These are phyloP conservation scores for Aplochiton taeniatus DNA, from an alignment of 2,797 vertebrate species.

Conservation along the genomic window DNA sequence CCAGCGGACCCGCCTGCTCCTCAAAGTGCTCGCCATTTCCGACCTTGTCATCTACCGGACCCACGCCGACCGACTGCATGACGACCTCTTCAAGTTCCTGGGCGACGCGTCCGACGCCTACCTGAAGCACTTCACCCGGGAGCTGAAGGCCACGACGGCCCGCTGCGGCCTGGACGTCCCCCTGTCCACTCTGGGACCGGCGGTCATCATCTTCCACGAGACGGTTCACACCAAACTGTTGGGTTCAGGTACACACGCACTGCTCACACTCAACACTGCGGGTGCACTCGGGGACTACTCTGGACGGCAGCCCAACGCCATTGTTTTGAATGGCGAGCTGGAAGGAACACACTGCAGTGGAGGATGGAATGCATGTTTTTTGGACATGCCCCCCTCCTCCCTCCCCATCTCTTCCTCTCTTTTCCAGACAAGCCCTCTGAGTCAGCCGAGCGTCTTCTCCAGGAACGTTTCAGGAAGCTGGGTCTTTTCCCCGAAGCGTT, in stretches of 20 bases:
- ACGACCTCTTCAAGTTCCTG: constrained; percentile 98
- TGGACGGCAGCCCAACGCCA: constrained; percentile 82
- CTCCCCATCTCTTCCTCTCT: not conserved
- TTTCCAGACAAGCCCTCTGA: constrained; percentile 86
- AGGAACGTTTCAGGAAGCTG: constrained; percentile 95
- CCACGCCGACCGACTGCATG: constrained; percentile 95
- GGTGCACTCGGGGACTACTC: constrained; percentile 12
- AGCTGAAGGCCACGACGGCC: constrained; percentile 94
- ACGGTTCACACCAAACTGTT: constrained; percentile 96
- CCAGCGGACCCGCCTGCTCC: constrained; percentile 92
- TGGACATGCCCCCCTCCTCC: not conserved
- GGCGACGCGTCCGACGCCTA: constrained; percentile 98
- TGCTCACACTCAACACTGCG: not conserved
- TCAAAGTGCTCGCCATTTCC: constrained; percentile 96
- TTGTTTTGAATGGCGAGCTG: constrained; percentile 78
- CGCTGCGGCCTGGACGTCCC: constrained; percentile 97
- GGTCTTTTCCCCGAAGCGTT: constrained; percentile 95
- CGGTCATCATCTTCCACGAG: constrained; percentile 98
- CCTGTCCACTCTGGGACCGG: constrained; percentile 93
- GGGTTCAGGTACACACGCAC: constrained; percentile 86
- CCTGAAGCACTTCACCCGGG: constrained; percentile 95
- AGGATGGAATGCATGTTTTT: too few species aligned
- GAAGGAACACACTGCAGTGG: too few species aligned
- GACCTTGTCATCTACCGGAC: constrained; percentile 97
- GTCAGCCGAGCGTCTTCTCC: constrained; percentile 91